phyloP scores from a whole-genome alignment of 2,797 vertebrate genomes.

The Aldrovandia affinis region DNA sequence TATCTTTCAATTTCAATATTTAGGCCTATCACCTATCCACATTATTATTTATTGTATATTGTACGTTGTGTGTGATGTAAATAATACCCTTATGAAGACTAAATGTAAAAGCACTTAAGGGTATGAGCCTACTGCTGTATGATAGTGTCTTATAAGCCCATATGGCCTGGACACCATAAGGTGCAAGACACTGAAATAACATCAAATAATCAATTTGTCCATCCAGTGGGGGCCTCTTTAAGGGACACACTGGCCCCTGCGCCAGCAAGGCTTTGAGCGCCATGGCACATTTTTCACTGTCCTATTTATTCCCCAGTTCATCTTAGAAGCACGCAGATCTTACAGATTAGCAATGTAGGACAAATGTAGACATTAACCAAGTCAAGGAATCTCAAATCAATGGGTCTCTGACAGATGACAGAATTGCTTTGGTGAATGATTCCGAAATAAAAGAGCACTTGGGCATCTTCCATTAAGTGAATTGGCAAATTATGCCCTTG shows the following conservation, averaged over 20 bases:
- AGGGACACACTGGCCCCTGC: not conserved
- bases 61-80: too few species aligned
- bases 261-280: not conserved
- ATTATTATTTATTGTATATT: too few species aligned
- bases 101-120: too few species aligned
- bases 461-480: too few species aligned
- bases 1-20: too few species aligned
- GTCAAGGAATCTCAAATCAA: not conserved
- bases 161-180: too few species aligned
- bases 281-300: not conserved
- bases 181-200: too few species aligned
- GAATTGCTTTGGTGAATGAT: not conserved
- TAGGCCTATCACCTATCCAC: too few species aligned
- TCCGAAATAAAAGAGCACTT: not conserved
- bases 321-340: not conserved
- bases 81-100: too few species aligned
- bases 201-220: not conserved
- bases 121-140: too few species aligned
- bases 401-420: not conserved
- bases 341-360: not conserved
- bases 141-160: too few species aligned
- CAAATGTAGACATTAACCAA: not conserved
- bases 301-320: not conserved
- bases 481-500: not conserved
- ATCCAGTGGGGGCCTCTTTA: not conserved